Conservation (phyloP, 2,888 invertebrate species). For the Acrobasis suavella region DNA sequence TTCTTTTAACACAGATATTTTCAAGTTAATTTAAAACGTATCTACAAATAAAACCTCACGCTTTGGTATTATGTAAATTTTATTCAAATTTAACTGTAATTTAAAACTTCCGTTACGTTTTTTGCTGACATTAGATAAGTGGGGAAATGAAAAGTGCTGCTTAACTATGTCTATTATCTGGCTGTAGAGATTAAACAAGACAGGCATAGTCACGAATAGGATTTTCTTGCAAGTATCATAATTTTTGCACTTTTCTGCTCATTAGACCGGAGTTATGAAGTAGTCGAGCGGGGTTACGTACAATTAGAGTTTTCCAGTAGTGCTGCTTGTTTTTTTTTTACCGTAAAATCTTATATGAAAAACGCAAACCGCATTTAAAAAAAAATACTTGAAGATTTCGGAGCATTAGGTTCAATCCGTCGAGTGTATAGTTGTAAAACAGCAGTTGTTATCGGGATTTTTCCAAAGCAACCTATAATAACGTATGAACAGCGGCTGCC, state of each 20-base stretch:
- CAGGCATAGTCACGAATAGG: conserved; percentile 15
- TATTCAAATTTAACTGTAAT: conserved; percentile 26
- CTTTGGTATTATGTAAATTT: conserved; percentile 26
- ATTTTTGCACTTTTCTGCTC: not conserved
- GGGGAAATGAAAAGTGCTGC: conserved; percentile 22
- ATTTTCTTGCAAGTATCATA: conserved; percentile 10
- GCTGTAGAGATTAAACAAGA: conserved; percentile 16
- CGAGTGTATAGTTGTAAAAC: no score
- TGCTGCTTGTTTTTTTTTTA: no score
- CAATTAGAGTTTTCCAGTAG: no score
- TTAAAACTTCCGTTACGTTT: conserved; percentile 24
- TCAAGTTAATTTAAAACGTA: conserved; percentile 23
- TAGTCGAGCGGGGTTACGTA: no score
- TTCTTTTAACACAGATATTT: conserved; percentile 20
- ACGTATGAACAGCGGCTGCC: no score
- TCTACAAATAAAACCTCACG: conserved; percentile 23
- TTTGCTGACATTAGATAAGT: conserved; percentile 25
- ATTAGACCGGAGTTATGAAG: no score
- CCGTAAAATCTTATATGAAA: no score
- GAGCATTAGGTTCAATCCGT: no score
- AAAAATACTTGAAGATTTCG: no score
- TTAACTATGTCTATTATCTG: conserved; percentile 22
- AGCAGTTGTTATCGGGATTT: no score
- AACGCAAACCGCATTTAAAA: no score
- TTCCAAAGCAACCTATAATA: no score